phyloP scores from a whole-genome alignment of 2,797 vertebrate genomes.

The Protonibea diacanthus region DNA sequence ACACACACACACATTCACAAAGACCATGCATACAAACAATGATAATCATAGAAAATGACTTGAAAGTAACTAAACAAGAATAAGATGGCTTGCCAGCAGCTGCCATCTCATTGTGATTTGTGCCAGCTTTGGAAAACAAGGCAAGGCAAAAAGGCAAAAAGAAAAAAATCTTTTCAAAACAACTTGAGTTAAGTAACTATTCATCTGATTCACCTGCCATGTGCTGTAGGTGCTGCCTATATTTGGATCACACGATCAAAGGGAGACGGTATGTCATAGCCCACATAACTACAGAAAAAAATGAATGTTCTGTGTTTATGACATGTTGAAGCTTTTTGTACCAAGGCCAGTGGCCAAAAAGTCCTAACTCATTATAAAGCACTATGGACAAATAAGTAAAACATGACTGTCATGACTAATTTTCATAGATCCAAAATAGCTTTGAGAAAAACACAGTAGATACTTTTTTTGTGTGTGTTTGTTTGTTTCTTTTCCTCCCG shows the following conservation, averaged over 20 bases:
- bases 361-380: background rate
- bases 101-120: constrained; percentile 2
- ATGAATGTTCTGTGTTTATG: background rate
- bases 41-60: background rate
- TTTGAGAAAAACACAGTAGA: background rate
- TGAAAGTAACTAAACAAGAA: background rate
- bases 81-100: background rate
- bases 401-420: background rate
- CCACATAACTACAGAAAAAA: background rate
- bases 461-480: background rate
- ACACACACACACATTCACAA: constrained; percentile 3
- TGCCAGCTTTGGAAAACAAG: background rate
- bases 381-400: background rate
- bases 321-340: background rate
- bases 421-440: background rate
- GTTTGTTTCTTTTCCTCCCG: too few species aligned
- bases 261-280: background rate
- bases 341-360: background rate
- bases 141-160: too few species aligned
- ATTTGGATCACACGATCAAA: background rate
- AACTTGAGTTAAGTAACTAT: background rate
- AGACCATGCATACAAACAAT: constrained; percentile 4
- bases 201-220: background rate
- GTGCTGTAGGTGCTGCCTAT: background rate
- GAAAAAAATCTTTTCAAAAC: background rate